phyloP scores from a whole-genome alignment of 2,797 vertebrate species.

The Tinamus major region DNA sequence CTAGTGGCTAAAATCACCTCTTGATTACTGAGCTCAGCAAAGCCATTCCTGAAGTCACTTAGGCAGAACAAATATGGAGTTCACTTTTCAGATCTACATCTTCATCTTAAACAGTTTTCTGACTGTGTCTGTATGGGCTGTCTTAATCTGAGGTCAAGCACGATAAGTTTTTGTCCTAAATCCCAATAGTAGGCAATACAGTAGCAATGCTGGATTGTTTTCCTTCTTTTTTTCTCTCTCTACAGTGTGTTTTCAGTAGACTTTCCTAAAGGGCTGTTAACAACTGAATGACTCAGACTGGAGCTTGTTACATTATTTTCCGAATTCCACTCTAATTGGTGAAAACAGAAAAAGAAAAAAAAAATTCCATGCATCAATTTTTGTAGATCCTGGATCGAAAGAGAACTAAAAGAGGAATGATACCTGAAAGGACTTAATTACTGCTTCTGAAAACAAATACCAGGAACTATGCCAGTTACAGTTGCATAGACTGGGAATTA shows the following conservation, averaged over 20 bases:
- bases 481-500: neutral
- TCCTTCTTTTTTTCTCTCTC: conserved; percentile 17
- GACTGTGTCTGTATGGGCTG: neutral
- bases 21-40: neutral
- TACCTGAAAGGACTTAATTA: neutral
- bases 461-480: neutral
- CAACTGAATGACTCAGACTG: neutral
- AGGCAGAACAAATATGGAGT: neutral
- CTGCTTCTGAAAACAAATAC: neutral
- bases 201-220: neutral
- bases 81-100: neutral
- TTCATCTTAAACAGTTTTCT: neutral
- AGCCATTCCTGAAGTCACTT: neutral
- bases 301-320: neutral
- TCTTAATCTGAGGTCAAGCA: neutral
- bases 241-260: neutral
- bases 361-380: neutral
- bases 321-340: neutral
- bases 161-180: neutral
- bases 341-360: neutral
- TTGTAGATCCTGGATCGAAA: conserved; percentile 6
- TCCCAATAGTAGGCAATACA: neutral
- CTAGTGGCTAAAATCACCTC: neutral
- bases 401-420: neutral
- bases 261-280: conserved; percentile 1